These are phyloP conservation scores for Lepidurus arcticus DNA, from an alignment of 1,140 invertebrate species.

Conservation along the genomic window DNA sequence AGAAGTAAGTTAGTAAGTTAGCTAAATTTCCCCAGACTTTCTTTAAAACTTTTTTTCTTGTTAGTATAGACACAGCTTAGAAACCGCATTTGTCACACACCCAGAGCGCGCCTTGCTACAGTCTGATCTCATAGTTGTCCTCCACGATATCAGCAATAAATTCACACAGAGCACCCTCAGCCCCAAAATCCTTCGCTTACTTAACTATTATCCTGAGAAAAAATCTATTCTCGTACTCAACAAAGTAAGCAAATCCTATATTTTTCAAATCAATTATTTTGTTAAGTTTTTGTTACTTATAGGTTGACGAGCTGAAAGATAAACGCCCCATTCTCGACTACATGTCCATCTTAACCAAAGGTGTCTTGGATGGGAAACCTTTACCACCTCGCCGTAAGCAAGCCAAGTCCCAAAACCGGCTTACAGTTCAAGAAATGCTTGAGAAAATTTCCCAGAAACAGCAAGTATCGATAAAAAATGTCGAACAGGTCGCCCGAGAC, in stretches of 20 bases:
- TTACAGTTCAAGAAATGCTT: slow-evolving; percentile 41
- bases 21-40: slow-evolving; percentile 19
- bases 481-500: slow-evolving; percentile 34
- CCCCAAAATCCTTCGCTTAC: slow-evolving; percentile 59
- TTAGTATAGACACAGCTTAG: slow-evolving; percentile 44
- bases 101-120: slow-evolving; percentile 58
- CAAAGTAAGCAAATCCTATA: slow-evolving; percentile 56
- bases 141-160: slow-evolving; percentile 75
- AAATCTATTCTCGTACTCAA: slow-evolving; percentile 78
- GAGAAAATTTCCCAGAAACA: slow-evolving; percentile 25
- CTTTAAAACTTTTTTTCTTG: neutral
- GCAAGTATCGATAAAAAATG: slow-evolving; percentile 8
- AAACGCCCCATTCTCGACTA: slow-evolving; percentile 68
- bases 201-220: slow-evolving; percentile 57
- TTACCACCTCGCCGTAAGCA: slow-evolving; percentile 23
- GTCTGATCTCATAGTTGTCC: slow-evolving; percentile 74
- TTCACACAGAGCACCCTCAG: slow-evolving; percentile 61
- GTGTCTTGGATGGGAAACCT: slow-evolving; percentile 44
- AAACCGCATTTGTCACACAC: slow-evolving; percentile 58
- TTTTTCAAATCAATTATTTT: slow-evolving; percentile 28
- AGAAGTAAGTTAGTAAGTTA: slow-evolving; percentile 55
- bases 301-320: slow-evolving; percentile 71
- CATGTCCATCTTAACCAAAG: slow-evolving; percentile 60
- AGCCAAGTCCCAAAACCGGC: slow-evolving; percentile 23
- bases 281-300: slow-evolving; percentile 42